Evolutionary conservation across 2,888 invertebrate genomes (phyloP), one percentile per base, ranked within the genome.

Genomic region (Caenorhabditis auriculariae): DNA sequence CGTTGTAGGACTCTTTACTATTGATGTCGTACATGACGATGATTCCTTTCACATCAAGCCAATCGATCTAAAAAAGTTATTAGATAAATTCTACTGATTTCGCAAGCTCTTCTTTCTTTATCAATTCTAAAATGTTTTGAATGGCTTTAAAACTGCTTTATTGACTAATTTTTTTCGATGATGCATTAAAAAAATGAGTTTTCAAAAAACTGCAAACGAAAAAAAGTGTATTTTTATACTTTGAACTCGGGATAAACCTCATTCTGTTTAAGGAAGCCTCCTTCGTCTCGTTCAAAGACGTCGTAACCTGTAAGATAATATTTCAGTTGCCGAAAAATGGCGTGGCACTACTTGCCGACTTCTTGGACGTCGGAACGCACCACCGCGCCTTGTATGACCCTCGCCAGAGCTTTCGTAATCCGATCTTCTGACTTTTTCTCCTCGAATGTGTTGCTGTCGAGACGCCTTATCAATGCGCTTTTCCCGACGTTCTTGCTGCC

Each of bases 311-410:
- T 43, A 9, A n/a, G 43, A 17, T n/a, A n/a, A n/a, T n/a, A n/a
- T n/a, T n/a, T n/a, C n/a, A n/a, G n/a, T n/a, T n/a, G n/a, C n/a
- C n/a, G n/a, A n/a, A n/a, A n/a, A n/a, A n/a, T n/a, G n/a, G n/a
- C n/a, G n/a, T n/a, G n/a, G n/a, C n/a, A n/a, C 23, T 4, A 19
- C 43, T 12, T 9, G 35, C 46, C 46, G 4, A 46, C 32, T 46
- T 46, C 46, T 46, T 46, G 32, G 9, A 46, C 7, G 9, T 46
- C 46, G 19, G 32, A 21, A 21, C 32, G 46, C 4, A 46, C 46
- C 4, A 28, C 15, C 23, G 29, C 29, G 23, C 23, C 32, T 21
- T 3, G 9, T 9, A 46, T 29, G 6, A 7, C 32, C 21, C 32
- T 46, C 9, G 19, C 23, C 19, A 46, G 32, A 15, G 23, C 46